Percentiles rank a stretch among this genome's conserved stretches.
Conservation (phyloP, 2,797 vertebrate species). For the Hydrophis major region DNA sequence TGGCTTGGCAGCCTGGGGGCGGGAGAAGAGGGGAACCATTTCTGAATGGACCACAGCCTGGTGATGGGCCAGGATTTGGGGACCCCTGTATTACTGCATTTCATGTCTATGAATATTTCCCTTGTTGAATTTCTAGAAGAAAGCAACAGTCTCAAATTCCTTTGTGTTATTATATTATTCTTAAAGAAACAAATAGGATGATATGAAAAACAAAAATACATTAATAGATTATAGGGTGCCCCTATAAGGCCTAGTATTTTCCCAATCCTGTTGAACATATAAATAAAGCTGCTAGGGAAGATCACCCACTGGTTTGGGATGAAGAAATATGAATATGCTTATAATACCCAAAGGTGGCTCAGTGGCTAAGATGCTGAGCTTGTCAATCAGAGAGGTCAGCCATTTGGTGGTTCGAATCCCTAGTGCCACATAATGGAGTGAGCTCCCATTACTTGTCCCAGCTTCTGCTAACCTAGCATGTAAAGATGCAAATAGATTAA, state of each 20-base stretch:
- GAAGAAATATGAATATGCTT: background rate
- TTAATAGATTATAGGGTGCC: background rate
- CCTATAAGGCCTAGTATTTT: background rate
- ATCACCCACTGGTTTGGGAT: background rate
- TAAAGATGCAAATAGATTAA: too few relatives aligned
- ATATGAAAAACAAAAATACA: background rate
- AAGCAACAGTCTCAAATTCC: background rate
- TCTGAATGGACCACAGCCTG: background rate
- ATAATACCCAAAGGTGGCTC: background rate
- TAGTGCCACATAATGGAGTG: too few relatives aligned
- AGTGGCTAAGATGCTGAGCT: too few relatives aligned
- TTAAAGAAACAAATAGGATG: background rate
- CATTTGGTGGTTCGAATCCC: too few relatives aligned
- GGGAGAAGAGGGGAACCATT: background rate
- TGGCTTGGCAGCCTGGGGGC: background rate
- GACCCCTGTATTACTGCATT: too few relatives aligned
- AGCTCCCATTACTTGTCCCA: too few relatives aligned
- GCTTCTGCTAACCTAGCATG: too few relatives aligned
- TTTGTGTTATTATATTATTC: too few relatives aligned
- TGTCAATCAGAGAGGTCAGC: too few relatives aligned
- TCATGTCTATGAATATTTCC: background rate
- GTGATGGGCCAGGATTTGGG: background rate
- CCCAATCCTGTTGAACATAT: background rate
- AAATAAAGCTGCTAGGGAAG: background rate
- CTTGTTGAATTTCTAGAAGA: background rate